Conservation (phyloP, 2,113 vertebrate species). For the Rattus rattus region DNA sequence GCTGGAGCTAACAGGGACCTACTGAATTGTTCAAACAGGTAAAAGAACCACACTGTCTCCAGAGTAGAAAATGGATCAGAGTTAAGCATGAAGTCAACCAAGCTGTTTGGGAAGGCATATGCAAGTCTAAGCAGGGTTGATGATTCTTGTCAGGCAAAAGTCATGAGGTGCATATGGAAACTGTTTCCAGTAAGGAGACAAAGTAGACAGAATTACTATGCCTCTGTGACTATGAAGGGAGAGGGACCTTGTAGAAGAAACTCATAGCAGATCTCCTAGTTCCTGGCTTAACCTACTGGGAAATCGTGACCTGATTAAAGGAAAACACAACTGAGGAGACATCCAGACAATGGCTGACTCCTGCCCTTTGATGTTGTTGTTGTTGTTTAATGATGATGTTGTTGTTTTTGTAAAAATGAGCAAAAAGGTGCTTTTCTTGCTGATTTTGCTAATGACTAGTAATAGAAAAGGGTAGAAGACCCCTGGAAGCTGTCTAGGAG, state of each 20-base stretch:
- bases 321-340: not conserved
- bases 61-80: not conserved
- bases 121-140: not conserved
- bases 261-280: not conserved
- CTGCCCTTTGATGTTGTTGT: not conserved
- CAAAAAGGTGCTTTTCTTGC: not conserved
- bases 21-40: constrained; percentile 45
- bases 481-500: not conserved
- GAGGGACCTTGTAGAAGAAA: not conserved
- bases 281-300: not conserved
- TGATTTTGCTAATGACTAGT: not conserved
- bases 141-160: not conserved
- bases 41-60: constrained; percentile 35
- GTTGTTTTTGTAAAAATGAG: not conserved
- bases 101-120: not conserved
- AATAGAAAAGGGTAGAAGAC: not conserved
- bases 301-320: not conserved
- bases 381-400: not conserved
- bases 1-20: constrained; percentile 9
- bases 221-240: not conserved
- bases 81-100: not conserved
- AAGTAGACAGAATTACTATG: not conserved
- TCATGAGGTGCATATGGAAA: not conserved
- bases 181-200: not conserved
- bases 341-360: not conserved